Base-by-base conservation (phyloP, 1,140 invertebrate genomes). In the Drosophila simulans region DNA sequence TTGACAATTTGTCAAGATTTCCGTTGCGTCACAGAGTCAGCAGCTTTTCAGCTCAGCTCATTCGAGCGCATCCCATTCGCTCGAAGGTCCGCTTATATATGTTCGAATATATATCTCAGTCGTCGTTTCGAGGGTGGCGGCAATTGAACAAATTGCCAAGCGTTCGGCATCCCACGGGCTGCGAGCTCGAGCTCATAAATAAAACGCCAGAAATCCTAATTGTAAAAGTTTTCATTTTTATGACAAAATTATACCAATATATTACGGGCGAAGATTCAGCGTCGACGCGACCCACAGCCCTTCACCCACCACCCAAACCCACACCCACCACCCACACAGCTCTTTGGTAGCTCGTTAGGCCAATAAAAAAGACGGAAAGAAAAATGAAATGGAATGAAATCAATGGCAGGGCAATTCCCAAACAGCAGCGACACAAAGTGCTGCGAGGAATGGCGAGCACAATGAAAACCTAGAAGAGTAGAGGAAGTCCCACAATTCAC, bases 221-320 rank as follows among this genome's bases (percentile, higher is more conserved):
- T 88, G 83, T 80, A 79, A 88, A 89, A 88, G 75, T 89, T 89
- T 88, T 83, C 76, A 89, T 76, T 83, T 81, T 88, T 83, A 77
- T 83, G 84, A 89, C 75, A 83, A 83, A 89, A 83, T 88, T 83
- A 76, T 83, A 70, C 65, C 84, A 83, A 88, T 88, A 79, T 88
- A 89, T 88, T 83, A 60, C 34, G 49, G 72, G 42, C 72, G 53
- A 35, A 58, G 69, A 60, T 37, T 45, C 45, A 49, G 8, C 63
- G n/a, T 25, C 22, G 17, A 27, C 25, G 25, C 25, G 11, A 37
- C 20, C 20, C 20, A 22, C 2, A 22, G 20, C 35, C 10, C 35
- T 12, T 10, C 35, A 12, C 10, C 35, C 12, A 11, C 35, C 10
- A 17, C 17, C 1, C 35, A 37, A 17, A 17, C 48, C 20, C 55